A percentile compares a stretch with the other conserved stretches of the same genome.
Evolutionary conservation across 2,888 invertebrate species (phyloP).

Genomic region (Yponomeuta sedellus): DNA sequence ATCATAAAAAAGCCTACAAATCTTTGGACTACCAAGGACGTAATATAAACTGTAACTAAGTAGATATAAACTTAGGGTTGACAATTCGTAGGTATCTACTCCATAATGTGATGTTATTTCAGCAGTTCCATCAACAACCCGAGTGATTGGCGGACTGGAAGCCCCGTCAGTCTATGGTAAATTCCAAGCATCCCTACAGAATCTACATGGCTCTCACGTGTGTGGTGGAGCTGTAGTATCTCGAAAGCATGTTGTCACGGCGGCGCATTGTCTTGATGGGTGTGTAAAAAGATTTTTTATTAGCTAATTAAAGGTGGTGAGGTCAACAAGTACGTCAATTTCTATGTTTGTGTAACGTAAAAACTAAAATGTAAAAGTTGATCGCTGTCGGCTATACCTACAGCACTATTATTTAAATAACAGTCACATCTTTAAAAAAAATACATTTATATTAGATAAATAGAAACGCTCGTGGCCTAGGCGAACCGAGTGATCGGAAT

Average conservation of each 20-base stretch:
- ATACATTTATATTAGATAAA: too few species aligned
- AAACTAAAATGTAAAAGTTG: too few species aligned
- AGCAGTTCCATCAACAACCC: slow-evolving; percentile 18
- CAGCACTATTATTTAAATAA: too few species aligned
- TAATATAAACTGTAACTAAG: too few species aligned
- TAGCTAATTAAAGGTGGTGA: slow-evolving; percentile 12
- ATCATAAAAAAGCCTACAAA: too few species aligned
- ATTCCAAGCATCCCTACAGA: slow-evolving; percentile 62
- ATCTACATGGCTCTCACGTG: slow-evolving; percentile 52
- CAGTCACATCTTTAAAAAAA: too few species aligned
- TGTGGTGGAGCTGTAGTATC: slow-evolving; percentile 63
- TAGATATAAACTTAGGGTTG: too few species aligned
- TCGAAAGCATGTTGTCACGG: slow-evolving; percentile 46
- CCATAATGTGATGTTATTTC: neutral
- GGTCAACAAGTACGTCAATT: neutral
- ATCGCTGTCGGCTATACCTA: too few species aligned
- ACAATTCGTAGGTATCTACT: too few species aligned
- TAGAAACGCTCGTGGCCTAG: too few species aligned
- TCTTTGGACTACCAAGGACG: neutral
- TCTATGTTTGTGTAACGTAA: neutral
- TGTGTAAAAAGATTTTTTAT: slow-evolving; percentile 25
- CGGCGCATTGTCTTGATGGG: slow-evolving; percentile 61
- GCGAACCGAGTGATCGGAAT: too few species aligned
- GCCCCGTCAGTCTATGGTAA: slow-evolving; percentile 44
- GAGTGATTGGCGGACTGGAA: slow-evolving; percentile 52